A percentile compares a stretch with the other conserved stretches of the same genome.
Evolutionary conservation across 2,888 invertebrate species (phyloP).

Genomic region (Neuroscelio doddi): DNA sequence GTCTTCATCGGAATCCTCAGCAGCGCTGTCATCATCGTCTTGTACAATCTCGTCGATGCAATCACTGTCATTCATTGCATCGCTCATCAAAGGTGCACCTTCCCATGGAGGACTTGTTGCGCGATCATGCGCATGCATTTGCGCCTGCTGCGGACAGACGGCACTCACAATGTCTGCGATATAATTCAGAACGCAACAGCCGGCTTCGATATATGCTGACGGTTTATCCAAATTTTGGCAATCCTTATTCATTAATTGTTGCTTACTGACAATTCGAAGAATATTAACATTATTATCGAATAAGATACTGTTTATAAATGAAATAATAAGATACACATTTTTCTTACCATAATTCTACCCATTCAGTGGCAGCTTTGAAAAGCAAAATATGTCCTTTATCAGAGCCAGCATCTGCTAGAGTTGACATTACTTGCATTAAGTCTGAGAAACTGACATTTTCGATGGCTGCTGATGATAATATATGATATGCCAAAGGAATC

Average conservation of each 20-base stretch:
- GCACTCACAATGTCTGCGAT: slow-evolving; percentile 83
- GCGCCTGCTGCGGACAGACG: slow-evolving; percentile 69
- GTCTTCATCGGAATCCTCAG: slow-evolving; percentile 95
- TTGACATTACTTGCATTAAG: slow-evolving; percentile 85
- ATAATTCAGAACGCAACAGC: slow-evolving; percentile 89
- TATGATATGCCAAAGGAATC: slow-evolving; percentile 82
- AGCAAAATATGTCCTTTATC: slow-evolving; percentile 86
- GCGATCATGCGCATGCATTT: slow-evolving; percentile 63
- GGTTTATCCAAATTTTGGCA: slow-evolving; percentile 73
- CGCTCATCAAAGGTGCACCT: slow-evolving; percentile 73
- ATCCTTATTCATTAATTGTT: slow-evolving; percentile 76
- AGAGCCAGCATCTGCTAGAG: slow-evolving; percentile 87
- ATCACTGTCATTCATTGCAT: slow-evolving; percentile 78
- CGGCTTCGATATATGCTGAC: slow-evolving; percentile 78
- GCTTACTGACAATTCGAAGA: slow-evolving; percentile 70
- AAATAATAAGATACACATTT: too few relatives aligned
- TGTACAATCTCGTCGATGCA: slow-evolving; percentile 88
- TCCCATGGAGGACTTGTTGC: slow-evolving; percentile 85
- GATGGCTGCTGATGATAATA: slow-evolving; percentile 75
- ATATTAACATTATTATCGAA: neutral
- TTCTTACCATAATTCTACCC: slow-evolving; percentile 86
- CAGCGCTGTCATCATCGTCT: slow-evolving; percentile 94
- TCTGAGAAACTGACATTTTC: slow-evolving; percentile 86
- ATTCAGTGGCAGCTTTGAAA: slow-evolving; percentile 85
- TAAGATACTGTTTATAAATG: neutral